Percentiles rank a stretch among this genome's conserved stretches.
Conservation (phyloP, 2,888 invertebrate species). For the Brassicogethes aeneus region DNA sequence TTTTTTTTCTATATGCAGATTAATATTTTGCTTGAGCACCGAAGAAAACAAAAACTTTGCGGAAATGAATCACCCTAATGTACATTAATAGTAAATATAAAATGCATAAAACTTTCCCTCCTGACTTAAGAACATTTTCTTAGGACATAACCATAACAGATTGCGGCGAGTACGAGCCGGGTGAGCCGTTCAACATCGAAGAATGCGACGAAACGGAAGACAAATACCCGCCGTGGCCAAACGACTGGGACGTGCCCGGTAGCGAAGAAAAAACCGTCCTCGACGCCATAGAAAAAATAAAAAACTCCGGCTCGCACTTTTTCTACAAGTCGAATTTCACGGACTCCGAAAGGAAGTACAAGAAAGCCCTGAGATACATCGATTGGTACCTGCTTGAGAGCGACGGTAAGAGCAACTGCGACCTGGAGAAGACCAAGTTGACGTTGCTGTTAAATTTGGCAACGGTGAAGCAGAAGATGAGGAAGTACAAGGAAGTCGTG, state of each 20-base stretch:
- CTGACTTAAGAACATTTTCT: slow-evolving; percentile 9
- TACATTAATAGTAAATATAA: neutral
- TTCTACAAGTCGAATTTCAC: slow-evolving; percentile 52
- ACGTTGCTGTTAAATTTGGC: slow-evolving; percentile 63
- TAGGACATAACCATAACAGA: slow-evolving; percentile 59
- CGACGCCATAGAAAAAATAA: slow-evolving; percentile 51
- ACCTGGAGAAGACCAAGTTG: slow-evolving; percentile 32
- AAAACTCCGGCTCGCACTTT: slow-evolving; percentile 62
- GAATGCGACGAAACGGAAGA: slow-evolving; percentile 67
- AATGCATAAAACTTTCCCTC: neutral
- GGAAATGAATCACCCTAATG: too few species aligned
- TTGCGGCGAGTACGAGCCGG: slow-evolving; percentile 61
- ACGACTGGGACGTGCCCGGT: slow-evolving; percentile 50
- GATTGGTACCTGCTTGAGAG: slow-evolving; percentile 39
- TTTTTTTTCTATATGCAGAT: too few species aligned
- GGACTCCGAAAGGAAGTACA: slow-evolving; percentile 66
- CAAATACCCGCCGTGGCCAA: slow-evolving; percentile 65
- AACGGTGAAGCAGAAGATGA: slow-evolving; percentile 60
- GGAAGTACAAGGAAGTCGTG: slow-evolving; percentile 52
- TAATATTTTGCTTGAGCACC: too few species aligned
- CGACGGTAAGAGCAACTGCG: slow-evolving; percentile 21
- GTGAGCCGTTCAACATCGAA: slow-evolving; percentile 54
- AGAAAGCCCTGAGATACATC: slow-evolving; percentile 68
- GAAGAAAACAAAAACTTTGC: too few species aligned
- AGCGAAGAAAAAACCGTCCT: slow-evolving; percentile 28